Conservation (phyloP, 2,888 invertebrate genomes). For the Idaea aversata region DNA sequence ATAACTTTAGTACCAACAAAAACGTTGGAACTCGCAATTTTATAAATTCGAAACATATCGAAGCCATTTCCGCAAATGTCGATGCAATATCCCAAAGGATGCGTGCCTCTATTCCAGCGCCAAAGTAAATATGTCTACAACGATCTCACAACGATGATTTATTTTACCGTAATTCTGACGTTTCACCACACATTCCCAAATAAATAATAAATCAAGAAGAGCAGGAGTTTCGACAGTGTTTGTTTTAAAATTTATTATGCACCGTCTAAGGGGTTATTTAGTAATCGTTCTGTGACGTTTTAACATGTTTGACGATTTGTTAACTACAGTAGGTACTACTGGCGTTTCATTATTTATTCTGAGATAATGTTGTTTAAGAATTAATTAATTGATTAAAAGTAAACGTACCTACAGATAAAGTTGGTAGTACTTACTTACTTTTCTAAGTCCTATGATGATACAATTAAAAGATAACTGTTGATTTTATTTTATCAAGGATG, state of each 20-base stretch:
- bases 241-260: constrained; percentile 58
- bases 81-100: constrained; percentile 69
- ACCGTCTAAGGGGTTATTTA: constrained; percentile 29
- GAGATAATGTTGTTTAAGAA: background rate
- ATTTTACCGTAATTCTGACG: constrained; percentile 73
- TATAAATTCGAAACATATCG: constrained; percentile 4
- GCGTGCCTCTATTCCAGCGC: constrained; percentile 56
- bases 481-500: too few relatives aligned
- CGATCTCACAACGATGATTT: constrained; percentile 74
- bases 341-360: background rate
- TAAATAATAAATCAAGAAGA: constrained; percentile 70
- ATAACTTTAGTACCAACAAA: background rate
- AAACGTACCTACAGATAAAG: background rate
- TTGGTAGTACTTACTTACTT: too few relatives aligned
- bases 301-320: constrained; percentile 4
- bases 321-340: background rate
- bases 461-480: too few relatives aligned
- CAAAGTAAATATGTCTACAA: constrained; percentile 73
- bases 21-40: background rate
- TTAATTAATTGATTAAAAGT: too few relatives aligned
- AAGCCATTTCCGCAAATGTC: constrained; percentile 11
- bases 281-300: constrained; percentile 19
- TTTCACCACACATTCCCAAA: constrained; percentile 67
- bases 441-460: too few relatives aligned
- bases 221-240: constrained; percentile 50